These are phyloP conservation scores for Euzophera pinguis DNA, from an alignment of 2,888 invertebrate species.

Conservation along the genomic window DNA sequence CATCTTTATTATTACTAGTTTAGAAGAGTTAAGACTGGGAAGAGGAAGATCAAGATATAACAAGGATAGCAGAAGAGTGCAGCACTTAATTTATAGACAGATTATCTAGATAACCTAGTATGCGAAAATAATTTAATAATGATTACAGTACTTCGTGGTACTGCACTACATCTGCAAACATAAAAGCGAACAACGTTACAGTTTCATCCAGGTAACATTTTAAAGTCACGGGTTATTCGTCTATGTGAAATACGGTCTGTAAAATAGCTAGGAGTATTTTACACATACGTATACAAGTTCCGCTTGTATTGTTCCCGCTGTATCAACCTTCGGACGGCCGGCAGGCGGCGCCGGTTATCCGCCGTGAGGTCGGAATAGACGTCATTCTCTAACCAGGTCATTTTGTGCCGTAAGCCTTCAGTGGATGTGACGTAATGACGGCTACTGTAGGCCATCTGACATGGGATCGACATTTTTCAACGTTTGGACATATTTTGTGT, in stretches of 20 bases:
- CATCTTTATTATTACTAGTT: too few species aligned
- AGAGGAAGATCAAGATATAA: too few species aligned
- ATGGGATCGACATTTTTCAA: too few species aligned
- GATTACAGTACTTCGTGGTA: too few species aligned
- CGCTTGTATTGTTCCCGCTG: constrained; percentile 22
- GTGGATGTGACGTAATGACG: background rate
- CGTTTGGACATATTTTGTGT: too few species aligned
- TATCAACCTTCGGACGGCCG: constrained; percentile 46
- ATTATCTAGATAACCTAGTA: too few species aligned
- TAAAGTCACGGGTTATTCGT: background rate
- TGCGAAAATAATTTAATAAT: too few species aligned
- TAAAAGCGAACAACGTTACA: background rate
- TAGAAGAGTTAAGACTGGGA: too few species aligned
- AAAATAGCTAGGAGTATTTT: background rate
- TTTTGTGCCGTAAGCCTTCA: constrained; percentile 33
- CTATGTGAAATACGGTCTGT: too few species aligned
- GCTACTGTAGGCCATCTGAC: background rate
- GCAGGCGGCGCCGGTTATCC: constrained; percentile 29
- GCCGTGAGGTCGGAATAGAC: constrained; percentile 53
- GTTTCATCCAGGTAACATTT: background rate
- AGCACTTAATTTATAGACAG: too few species aligned
- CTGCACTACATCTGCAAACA: background rate
- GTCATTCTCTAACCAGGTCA: constrained; percentile 63
- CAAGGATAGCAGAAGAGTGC: too few species aligned
- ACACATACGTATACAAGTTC: background rate